Conservation (phyloP, 2,888 invertebrate species). For the Empis stercorea region DNA sequence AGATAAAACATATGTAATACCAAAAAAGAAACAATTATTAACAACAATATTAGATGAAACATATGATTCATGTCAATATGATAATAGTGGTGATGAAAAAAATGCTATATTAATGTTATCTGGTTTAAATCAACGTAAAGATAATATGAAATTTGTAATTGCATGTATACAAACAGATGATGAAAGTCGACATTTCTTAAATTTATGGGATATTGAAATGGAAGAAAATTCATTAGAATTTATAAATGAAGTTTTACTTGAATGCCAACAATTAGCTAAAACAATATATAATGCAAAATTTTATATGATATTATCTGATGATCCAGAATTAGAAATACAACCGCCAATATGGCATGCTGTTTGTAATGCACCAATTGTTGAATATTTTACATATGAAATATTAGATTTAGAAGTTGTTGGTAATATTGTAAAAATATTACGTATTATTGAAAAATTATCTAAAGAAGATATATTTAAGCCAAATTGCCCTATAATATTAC, state of each 20-base stretch:
- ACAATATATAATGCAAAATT: conserved; percentile 1
- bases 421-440: conserved; percentile 2
- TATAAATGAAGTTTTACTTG: conserved; percentile 1
- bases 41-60: neutral
- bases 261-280: conserved; percentile 3
- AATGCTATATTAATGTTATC: conserved; percentile 2
- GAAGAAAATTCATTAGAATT: neutral
- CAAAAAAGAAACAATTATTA: neutral
- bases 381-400: conserved; percentile 2
- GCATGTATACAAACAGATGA: conserved; percentile 2
- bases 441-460: conserved; percentile 3
- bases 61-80: neutral
- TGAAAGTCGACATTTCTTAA: conserved; percentile 3
- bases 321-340: neutral
- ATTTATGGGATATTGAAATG: conserved; percentile 3
- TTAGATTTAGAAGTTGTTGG: conserved; percentile 1
- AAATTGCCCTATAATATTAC: neutral
- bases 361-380: conserved; percentile 3
- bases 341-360: conserved; percentile 1
- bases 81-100: neutral
- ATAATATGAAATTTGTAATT: conserved; percentile 1
- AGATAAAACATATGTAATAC: neutral
- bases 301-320: conserved; percentile 3
- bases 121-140: conserved; percentile 3
- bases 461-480: neutral